Base-by-base conservation (phyloP, 1,140 invertebrate species). In the Trichonephila clavata region DNA sequence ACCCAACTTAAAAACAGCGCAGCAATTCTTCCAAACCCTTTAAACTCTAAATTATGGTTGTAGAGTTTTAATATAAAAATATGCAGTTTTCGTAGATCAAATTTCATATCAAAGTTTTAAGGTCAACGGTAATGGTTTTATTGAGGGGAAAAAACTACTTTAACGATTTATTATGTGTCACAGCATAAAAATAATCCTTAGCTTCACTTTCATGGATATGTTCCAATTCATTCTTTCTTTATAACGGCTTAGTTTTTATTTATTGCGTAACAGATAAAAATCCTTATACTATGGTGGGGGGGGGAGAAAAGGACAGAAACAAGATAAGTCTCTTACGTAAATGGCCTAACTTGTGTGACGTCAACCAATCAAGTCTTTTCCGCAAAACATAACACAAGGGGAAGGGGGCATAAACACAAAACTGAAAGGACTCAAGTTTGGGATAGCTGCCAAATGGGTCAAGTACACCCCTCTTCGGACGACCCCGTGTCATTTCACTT, bases 381-480 rank as follows among this genome's bases (percentile, higher is more conserved):
- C 71, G 71, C 71, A 77, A 77, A 77, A 77, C 71, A 77, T 77
- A 32, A 27, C 71, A 77, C 32, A 32, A 77, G 32, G 32, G 71
- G 32, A 50, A 50, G 50, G 27, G 27, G 65, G 71, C 14, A 39
- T 39, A 77, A 77, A 39, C 71, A 20, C 71, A 77, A 16, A 39
- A 39, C 27, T 77, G 27, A 77, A 68, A 68, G 65, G 65, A 18
- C 71, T 20, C 71, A 13, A 20, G 71, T 77, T 77, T 77, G 71
- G 71, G 71, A 77, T 77, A 32, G 32, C 71, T 77, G 71, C 71
- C 71, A 77, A 77, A 32, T 77, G 27, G 71, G 71, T 77, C 71
- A 77, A 77, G 71, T 77, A 77, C 32, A 77, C 71, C 71, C 71
- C 68, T 20, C 61, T 32, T 77, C 14, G 32, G 7, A 77, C 71